Conservation (phyloP, 2,113 vertebrate genomes). For the Noturus placidus region DNA sequence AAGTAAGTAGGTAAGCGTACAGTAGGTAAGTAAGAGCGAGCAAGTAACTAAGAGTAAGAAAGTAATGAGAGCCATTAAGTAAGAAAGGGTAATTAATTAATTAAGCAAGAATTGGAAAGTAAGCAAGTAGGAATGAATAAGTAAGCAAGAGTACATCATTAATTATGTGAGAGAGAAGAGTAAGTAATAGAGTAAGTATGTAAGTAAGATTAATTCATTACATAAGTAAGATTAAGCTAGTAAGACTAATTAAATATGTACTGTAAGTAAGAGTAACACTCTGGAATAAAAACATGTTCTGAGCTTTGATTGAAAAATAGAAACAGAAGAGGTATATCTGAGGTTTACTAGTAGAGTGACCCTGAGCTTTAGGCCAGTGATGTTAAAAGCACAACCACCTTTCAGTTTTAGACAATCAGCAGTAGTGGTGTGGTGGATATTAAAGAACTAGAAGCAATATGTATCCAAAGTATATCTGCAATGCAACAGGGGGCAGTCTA, state of each 20-base stretch:
- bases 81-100: not conserved
- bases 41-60: not conserved
- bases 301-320: not conserved
- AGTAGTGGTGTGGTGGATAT: not conserved
- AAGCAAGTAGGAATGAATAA: not conserved
- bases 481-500: not conserved
- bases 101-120: not conserved
- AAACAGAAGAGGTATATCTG: not conserved
- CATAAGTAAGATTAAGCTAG: not conserved
- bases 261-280: not conserved
- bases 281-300: not conserved
- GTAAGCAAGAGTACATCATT: not conserved
- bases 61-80: not conserved
- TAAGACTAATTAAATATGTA: not conserved
- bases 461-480: not conserved
- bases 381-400: not conserved
- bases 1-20: not conserved
- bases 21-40: not conserved
- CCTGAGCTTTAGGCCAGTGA: not conserved
- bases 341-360: not conserved
- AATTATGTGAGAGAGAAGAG: not conserved
- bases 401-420: not conserved
- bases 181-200: not conserved
- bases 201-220: not conserved
- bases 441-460: not conserved